Percentiles rank a stretch among this genome's conserved stretches.
Evolutionary conservation across 2,888 invertebrate genomes (phyloP).

Genomic region (Meghimatium bilineatum): DNA sequence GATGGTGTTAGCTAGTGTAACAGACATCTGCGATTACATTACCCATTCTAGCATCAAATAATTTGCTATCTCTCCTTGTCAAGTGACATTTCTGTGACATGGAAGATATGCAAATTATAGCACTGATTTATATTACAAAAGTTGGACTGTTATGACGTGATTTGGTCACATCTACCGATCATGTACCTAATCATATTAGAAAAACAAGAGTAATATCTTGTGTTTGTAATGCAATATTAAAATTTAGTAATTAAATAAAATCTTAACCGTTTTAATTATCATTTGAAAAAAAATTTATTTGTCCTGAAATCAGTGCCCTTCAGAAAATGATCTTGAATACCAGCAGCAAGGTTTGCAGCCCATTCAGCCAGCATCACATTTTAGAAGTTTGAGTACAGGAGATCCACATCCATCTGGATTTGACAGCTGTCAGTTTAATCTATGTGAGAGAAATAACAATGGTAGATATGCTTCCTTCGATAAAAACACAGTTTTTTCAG

Average conservation of each 20-base stretch:
- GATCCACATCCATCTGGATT: not conserved
- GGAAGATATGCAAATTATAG: no score
- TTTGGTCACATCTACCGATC: no score
- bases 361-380: slow-evolving; percentile 26
- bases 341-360: not conserved
- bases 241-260: not conserved
- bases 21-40: no score
- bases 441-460: slow-evolving; percentile 23
- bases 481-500: not conserved
- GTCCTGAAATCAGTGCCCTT: not conserved
- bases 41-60: no score
- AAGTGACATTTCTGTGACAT: no score
- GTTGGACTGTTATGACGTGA: no score
- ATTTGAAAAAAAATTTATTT: not conserved
- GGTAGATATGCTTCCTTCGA: not conserved
- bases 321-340: slow-evolving; percentile 22
- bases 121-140: no score
- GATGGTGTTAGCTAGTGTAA: no score
- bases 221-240: no score
- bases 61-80: no score
- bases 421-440: not conserved
- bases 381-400: not conserved
- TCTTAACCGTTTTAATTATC: not conserved
- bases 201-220: no score
- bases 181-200: no score